These are phyloP conservation scores for Cantharis lateralis DNA, from an alignment of 2,888 invertebrate species.

Conservation along the genomic window DNA sequence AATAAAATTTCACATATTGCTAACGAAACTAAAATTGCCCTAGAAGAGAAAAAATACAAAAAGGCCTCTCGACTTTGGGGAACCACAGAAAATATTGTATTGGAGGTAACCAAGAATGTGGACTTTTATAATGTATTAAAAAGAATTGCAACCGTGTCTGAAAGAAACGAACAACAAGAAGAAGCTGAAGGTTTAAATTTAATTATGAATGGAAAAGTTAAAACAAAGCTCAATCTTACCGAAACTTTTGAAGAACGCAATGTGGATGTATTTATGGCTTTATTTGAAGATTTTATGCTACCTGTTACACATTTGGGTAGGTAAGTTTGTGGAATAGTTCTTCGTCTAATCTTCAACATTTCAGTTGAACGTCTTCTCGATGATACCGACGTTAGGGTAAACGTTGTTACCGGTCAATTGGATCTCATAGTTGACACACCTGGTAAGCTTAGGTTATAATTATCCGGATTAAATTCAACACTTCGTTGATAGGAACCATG, in stretches of 20 bases:
- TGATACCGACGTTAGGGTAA: constrained; percentile 67
- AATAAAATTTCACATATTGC: constrained; percentile 64
- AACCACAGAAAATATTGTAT: constrained; percentile 65
- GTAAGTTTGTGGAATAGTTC: neutral
- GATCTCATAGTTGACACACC: constrained; percentile 84
- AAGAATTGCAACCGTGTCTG: constrained; percentile 42
- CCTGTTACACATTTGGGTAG: constrained; percentile 64
- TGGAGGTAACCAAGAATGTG: constrained; percentile 64
- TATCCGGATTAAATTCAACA: neutral
- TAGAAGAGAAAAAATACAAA: constrained; percentile 54
- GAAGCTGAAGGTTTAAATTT: constrained; percentile 46
- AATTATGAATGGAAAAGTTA: constrained; percentile 76
- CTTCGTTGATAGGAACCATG: constrained; percentile 36
- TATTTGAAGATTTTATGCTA: constrained; percentile 77
- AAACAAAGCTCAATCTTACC: constrained; percentile 67
- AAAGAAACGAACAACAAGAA: constrained; percentile 4
- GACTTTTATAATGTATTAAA: constrained; percentile 83
- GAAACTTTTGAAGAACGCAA: constrained; percentile 71
- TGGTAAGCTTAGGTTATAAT: constrained; percentile 58
- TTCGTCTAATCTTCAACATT: constrained; percentile 31
- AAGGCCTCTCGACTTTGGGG: constrained; percentile 59
- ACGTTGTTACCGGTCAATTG: constrained; percentile 77
- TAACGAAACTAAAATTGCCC: constrained; percentile 59
- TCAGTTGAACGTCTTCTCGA: constrained; percentile 71
- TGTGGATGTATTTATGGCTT: constrained; percentile 61